Percentiles rank a stretch among this genome's conserved stretches.
phyloP scores from a whole-genome alignment of 2,888 invertebrate genomes.

The Lithosia quadra region DNA sequence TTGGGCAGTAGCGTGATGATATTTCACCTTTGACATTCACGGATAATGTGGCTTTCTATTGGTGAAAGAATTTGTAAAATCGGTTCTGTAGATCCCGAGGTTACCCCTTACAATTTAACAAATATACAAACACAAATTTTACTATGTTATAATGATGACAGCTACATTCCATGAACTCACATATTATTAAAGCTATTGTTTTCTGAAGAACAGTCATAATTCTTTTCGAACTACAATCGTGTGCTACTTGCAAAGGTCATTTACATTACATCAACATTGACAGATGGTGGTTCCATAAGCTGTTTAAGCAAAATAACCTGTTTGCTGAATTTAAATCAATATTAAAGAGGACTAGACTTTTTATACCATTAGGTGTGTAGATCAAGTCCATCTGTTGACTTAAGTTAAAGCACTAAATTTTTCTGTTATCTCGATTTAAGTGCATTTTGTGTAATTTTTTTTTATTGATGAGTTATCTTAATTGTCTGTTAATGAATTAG shows the following conservation, averaged over 20 bases:
- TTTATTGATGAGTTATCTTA: background rate
- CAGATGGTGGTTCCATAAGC: conserved; percentile 2
- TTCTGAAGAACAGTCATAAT: background rate
- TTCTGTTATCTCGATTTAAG: background rate
- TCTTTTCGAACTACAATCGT: background rate
- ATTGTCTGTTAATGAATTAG: background rate
- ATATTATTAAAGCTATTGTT: conserved; percentile 7
- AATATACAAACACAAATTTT: no score
- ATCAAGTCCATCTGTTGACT: background rate
- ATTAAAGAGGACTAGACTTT: background rate
- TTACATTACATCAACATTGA: background rate
- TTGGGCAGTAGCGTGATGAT: no score
- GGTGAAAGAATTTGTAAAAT: no score
- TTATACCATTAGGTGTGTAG: background rate
- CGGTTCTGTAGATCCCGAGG: no score
- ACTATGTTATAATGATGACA: no score
- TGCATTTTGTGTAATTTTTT: background rate
- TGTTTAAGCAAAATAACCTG: conserved; percentile 3
- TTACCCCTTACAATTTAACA: no score
- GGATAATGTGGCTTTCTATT: no score
- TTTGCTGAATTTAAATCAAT: background rate
- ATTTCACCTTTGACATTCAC: no score
- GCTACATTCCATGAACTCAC: background rate
- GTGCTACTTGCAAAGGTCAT: conserved; percentile 6
- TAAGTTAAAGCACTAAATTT: background rate